These are phyloP conservation scores for Gymnocheta viridis DNA, from an alignment of 2,888 invertebrate genomes.

Conservation along the genomic window DNA sequence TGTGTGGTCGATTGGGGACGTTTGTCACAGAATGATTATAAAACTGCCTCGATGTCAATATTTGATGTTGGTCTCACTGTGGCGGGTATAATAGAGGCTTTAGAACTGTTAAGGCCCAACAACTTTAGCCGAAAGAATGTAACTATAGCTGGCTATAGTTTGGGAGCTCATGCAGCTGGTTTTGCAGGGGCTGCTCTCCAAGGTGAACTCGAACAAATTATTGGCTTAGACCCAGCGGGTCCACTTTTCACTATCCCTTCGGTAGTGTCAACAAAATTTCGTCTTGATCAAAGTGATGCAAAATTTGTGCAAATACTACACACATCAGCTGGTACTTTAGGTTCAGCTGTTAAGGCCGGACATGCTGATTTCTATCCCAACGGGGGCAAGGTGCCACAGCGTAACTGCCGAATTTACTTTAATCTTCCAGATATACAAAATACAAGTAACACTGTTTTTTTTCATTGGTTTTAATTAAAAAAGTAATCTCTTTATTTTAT, in stretches of 20 bases:
- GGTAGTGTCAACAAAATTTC: conserved; percentile 77
- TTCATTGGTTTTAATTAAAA: background rate
- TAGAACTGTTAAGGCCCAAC: conserved; percentile 75
- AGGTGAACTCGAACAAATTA: conserved; percentile 80
- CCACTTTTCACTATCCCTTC: conserved; percentile 80
- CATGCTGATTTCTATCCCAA: conserved; percentile 82
- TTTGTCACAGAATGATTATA: conserved; percentile 78
- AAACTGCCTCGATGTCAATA: conserved; percentile 79
- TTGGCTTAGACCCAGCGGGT: conserved; percentile 81
- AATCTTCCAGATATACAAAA: conserved; percentile 76
- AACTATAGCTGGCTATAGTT: conserved; percentile 80
- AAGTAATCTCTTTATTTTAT: background rate
- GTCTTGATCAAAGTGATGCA: conserved; percentile 79
- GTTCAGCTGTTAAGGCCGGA: conserved; percentile 78
- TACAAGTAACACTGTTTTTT: conserved; percentile 77
- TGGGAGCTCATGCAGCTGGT: conserved; percentile 81
- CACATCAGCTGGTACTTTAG: conserved; percentile 79
- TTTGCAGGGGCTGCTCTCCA: conserved; percentile 78
- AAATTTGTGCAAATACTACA: conserved; percentile 81
- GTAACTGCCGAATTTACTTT: conserved; percentile 77
- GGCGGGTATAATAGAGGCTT: conserved; percentile 78
- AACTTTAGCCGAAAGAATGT: conserved; percentile 77
- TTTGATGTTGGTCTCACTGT: conserved; percentile 81
- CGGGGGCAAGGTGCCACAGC: conserved; percentile 79
- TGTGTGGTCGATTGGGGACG: conserved; percentile 81